These are phyloP conservation scores for Nannoperca australis DNA, from an alignment of 2,797 vertebrate genomes.

Conservation along the genomic window DNA sequence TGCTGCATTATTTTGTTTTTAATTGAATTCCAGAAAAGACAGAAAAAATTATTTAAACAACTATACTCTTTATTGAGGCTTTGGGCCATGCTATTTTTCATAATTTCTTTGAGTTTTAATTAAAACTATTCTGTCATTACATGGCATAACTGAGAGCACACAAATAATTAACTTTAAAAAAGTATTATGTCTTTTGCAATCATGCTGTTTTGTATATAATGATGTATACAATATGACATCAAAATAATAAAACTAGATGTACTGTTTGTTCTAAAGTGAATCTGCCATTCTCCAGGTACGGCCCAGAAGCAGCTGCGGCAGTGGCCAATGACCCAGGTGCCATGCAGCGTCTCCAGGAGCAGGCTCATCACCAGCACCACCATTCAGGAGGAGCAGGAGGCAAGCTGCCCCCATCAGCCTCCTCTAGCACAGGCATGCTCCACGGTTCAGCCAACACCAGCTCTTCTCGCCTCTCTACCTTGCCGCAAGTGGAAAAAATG, in stretches of 20 bases:
- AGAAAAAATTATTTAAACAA: slow-evolving; percentile 2
- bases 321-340: slow-evolving; percentile 82
- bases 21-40: slow-evolving; percentile 3
- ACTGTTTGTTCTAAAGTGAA: slow-evolving; percentile 12
- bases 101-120: slow-evolving; percentile 25
- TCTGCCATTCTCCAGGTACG: slow-evolving; percentile 82
- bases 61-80: neutral
- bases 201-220: neutral
- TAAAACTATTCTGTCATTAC: slow-evolving; percentile 20
- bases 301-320: slow-evolving; percentile 92
- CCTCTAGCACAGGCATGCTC: slow-evolving; percentile 86
- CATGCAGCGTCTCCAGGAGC: slow-evolving; percentile 94
- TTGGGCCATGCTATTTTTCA: neutral
- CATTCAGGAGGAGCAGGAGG: slow-evolving; percentile 81
- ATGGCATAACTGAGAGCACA: slow-evolving; percentile 4
- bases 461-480: slow-evolving; percentile 92
- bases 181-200: neutral
- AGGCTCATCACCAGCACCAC: slow-evolving; percentile 83
- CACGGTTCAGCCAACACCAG: slow-evolving; percentile 86
- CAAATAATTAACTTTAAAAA: neutral
- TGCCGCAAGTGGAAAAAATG: slow-evolving; percentile 95
- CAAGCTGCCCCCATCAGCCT: slow-evolving; percentile 84
- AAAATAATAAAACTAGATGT: neutral
- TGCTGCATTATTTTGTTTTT: slow-evolving; percentile 73
- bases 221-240: neutral